Conservation (phyloP, 2,888 invertebrate genomes). For the Lissocephala sabroskyi region DNA sequence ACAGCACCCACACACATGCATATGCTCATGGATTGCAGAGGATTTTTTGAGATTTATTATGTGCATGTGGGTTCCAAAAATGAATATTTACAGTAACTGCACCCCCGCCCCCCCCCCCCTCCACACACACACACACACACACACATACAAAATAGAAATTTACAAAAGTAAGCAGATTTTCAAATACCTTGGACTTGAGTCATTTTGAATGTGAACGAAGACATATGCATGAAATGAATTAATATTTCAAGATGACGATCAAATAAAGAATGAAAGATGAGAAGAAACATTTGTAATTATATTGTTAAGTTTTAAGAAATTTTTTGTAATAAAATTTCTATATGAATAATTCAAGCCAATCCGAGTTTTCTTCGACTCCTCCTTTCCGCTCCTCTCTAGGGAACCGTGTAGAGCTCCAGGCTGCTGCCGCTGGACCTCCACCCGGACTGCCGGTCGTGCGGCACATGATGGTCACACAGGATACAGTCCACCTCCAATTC, state of each 20-base stretch:
- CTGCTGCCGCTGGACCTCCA: slow-evolving; percentile 7
- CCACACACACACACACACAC: slow-evolving; percentile 26
- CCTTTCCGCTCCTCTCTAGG: no score
- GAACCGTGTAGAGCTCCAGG: slow-evolving; percentile 10
- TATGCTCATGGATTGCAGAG: slow-evolving; percentile 25
- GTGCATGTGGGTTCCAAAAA: slow-evolving; percentile 56
- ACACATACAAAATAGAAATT: background rate
- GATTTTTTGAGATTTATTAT: slow-evolving; percentile 2
- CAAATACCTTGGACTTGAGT: slow-evolving; percentile 40
- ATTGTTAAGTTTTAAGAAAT: slow-evolving; percentile 61
- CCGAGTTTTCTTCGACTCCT: no score
- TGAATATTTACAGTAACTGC: slow-evolving; percentile 42
- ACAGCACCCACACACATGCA: no score
- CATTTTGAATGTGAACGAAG: slow-evolving; percentile 32
- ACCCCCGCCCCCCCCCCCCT: no score
- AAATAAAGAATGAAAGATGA: slow-evolving; percentile 46
- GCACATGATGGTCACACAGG: slow-evolving; percentile 17
- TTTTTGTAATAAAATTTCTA: slow-evolving; percentile 59
- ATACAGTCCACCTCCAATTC: slow-evolving; percentile 26
- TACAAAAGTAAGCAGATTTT: slow-evolving; percentile 31
- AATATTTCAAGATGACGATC: slow-evolving; percentile 46
- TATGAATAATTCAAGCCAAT: slow-evolving; percentile 31
- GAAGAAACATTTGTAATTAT: slow-evolving; percentile 47
- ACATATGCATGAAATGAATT: slow-evolving; percentile 9
- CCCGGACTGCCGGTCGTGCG: background rate